phyloP scores from a whole-genome alignment of 53 echinoderm and acorn worm species.

The Zoroaster sp. region DNA sequence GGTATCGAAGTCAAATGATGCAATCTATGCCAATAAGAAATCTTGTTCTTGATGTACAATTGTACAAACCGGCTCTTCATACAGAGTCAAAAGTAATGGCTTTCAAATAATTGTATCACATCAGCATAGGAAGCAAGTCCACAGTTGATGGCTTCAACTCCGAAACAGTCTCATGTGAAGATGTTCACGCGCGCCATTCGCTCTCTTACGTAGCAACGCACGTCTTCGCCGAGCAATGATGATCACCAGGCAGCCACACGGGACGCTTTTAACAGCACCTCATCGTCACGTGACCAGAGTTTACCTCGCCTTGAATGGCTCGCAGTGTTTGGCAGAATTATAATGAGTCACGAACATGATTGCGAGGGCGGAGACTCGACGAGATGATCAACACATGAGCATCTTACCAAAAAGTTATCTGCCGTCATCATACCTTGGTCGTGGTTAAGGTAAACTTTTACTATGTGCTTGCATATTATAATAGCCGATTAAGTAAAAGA shows the following conservation, averaged over 20 bases:
- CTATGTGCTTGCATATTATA: too few species aligned
- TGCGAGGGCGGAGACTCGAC: neutral
- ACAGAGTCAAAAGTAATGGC: neutral
- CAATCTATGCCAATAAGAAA: too few species aligned
- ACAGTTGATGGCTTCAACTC: neutral
- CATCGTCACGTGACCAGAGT: neutral
- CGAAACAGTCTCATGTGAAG: neutral
- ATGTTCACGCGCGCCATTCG: neutral
- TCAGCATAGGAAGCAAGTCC: neutral
- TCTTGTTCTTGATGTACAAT: neutral
- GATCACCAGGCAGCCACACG: neutral
- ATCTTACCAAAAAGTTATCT: too few species aligned
- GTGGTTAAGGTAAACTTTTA: too few species aligned
- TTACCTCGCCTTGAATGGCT: neutral
- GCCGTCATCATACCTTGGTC: too few species aligned
- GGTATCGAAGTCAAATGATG: too few species aligned
- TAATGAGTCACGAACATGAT: neutral
- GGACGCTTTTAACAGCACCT: neutral
- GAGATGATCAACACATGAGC: too few species aligned
- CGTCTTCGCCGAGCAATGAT: neutral
- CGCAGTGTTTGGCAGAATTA: neutral
- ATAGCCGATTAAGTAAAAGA: too few species aligned
- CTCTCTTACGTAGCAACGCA: neutral
- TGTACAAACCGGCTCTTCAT: neutral
- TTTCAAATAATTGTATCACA: neutral